Base-by-base conservation (phyloP, 2,888 invertebrate genomes). In the Lasioglossum marginatum region DNA sequence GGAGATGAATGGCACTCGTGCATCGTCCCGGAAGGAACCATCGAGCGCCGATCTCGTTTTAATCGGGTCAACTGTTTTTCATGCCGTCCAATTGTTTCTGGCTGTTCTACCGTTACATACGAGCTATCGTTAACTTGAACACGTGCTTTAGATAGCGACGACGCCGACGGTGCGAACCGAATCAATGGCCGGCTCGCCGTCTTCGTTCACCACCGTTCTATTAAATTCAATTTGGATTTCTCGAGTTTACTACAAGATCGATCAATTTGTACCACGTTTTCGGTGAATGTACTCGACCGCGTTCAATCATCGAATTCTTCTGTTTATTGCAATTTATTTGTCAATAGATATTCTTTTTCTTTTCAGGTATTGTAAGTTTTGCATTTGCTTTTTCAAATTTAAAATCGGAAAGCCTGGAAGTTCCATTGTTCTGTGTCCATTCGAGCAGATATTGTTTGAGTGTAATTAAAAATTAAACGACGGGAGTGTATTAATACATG, bases 1-100 rank as follows among this genome's bases (percentile, higher is more conserved):
- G 37, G 68, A 71, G 82, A 79, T 85, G 88, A 89, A 89, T 87
- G 68, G 82, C 80, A 88, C 85, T 88, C 79, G 79, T 84, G 78
- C 45, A 87, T 78, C 81, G 74, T 60, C 77, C 74, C 72, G 23
- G 74, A 43, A 37, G 16, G 23, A 85, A 76, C 68, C 52, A 45
- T 34, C 45, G 79, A 81, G 79, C 31, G 10, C 71, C 71, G 82
- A 87, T 89, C 68, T 60, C 70, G 78, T 87, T 89, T 89, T 82
- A 85, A 88, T 79, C 82, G 72, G 88, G 75, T 82, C 79, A 81
- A 74, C 75, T 81, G 77, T 70, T 80, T 70, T 73, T 74, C 77
- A 66, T 77, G 48, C 70, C 71, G 27, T 57, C n/a, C 68, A 57
- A 74, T 68, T 72, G 72, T 77, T 79, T 45, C 48, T 34, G 68